phyloP scores from a whole-genome alignment of 2,888 invertebrate species.

The Clepsis dumicolana region DNA sequence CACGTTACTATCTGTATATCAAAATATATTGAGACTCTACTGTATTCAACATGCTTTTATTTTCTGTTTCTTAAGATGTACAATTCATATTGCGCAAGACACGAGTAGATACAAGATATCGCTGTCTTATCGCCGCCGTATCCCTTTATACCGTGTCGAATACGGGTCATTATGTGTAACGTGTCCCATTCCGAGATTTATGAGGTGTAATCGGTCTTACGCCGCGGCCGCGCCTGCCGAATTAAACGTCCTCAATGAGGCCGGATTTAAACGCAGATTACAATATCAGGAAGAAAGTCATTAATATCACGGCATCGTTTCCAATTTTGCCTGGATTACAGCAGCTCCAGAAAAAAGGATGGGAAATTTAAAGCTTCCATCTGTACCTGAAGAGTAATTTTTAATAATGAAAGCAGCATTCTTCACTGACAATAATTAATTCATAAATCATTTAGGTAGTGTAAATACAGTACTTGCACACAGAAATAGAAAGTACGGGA shows the following conservation, averaged over 20 bases:
- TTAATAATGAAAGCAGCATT: no score
- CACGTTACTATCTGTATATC: no score
- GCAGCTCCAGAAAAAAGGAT: background rate
- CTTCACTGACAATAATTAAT: no score
- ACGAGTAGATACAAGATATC: background rate
- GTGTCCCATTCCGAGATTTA: constrained; percentile 39
- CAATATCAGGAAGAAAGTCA: constrained; percentile 13
- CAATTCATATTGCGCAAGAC: background rate
- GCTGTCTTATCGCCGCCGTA: background rate
- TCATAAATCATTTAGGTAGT: no score
- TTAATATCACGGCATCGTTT: constrained; percentile 5
- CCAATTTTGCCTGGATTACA: background rate
- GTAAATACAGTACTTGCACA: no score
- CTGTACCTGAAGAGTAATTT: no score
- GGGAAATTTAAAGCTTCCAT: background rate
- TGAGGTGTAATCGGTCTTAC: constrained; percentile 38
- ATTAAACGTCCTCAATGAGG: constrained; percentile 13
- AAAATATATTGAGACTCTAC: no score
- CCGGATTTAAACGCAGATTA: constrained; percentile 16
- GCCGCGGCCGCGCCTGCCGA: constrained; percentile 13
- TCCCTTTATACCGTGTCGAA: background rate
- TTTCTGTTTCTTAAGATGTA: background rate
- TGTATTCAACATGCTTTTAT: no score
- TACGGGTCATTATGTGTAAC: constrained; percentile 25
- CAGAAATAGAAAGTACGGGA: no score